Conservation (phyloP, 2,888 invertebrate species). For the Quadriops clusia region DNA sequence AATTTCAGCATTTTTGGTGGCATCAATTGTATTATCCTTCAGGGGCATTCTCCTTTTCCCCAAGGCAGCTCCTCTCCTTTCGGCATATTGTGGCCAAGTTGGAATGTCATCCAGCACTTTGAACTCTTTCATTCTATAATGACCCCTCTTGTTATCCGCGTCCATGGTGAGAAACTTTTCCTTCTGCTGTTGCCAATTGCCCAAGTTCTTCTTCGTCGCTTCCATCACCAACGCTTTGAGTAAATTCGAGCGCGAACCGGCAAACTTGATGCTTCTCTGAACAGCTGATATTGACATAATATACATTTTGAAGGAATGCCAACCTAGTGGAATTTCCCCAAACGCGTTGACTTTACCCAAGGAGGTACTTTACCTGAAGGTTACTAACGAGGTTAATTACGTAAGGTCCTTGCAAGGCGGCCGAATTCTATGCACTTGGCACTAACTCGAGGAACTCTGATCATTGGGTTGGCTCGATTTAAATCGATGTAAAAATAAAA, state of each 20-base stretch:
- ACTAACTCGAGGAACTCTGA: too few species aligned
- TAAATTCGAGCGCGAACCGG: not conserved
- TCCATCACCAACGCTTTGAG: not conserved
- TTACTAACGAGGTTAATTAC: too few species aligned
- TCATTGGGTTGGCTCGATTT: too few species aligned
- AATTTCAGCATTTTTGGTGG: slow-evolving; percentile 36
- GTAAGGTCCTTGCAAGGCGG: too few species aligned
- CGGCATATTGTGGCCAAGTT: slow-evolving; percentile 45
- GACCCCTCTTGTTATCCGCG: slow-evolving; percentile 42
- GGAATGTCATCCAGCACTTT: slow-evolving; percentile 39
- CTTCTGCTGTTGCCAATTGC: slow-evolving; percentile 42
- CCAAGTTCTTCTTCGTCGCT: slow-evolving; percentile 23
- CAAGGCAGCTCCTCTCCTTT: slow-evolving; percentile 19
- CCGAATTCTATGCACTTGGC: too few species aligned
- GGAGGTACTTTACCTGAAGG: too few species aligned
- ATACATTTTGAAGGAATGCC: too few species aligned
- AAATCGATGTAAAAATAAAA: too few species aligned
- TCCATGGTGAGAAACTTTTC: slow-evolving; percentile 42
- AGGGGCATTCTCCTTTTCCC: slow-evolving; percentile 30
- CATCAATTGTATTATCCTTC: slow-evolving; percentile 33
- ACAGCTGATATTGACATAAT: too few species aligned
- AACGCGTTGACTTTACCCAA: too few species aligned
- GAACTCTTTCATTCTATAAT: slow-evolving; percentile 37
- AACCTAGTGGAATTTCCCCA: too few species aligned
- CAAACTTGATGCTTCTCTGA: too few species aligned